Percentiles rank a stretch among this genome's conserved stretches.
phyloP scores from a whole-genome alignment of 2,888 invertebrate species.

The Bedellia somnulentella region DNA sequence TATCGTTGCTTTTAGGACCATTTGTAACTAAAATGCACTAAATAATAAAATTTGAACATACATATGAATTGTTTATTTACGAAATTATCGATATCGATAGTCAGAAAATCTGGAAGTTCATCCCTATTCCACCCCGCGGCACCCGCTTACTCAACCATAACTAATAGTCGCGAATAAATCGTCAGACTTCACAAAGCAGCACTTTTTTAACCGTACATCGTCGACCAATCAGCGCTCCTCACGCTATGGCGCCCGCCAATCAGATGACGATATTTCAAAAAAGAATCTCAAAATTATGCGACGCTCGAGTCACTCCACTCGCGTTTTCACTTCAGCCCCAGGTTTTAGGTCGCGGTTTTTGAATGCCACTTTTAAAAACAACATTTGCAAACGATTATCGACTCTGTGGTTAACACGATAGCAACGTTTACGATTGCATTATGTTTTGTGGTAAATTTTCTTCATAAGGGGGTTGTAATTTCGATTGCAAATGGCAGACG shows the following conservation, averaged over 20 bases:
- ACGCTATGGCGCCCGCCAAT: slow-evolving; percentile 33
- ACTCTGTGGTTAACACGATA: slow-evolving; percentile 16
- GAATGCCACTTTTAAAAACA: slow-evolving; percentile 10
- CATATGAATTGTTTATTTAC: too few species aligned
- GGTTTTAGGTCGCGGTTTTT: slow-evolving; percentile 36
- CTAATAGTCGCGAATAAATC: slow-evolving; percentile 56
- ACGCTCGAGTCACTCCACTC: slow-evolving; percentile 31
- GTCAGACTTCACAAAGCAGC: slow-evolving; percentile 42
- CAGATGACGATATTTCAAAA: slow-evolving; percentile 24
- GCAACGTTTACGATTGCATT: slow-evolving; percentile 11
- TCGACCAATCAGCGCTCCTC: slow-evolving; percentile 33
- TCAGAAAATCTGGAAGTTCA: too few species aligned
- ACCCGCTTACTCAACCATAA: slow-evolving; percentile 43
- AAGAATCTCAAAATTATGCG: slow-evolving; percentile 48
- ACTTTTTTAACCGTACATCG: slow-evolving; percentile 26
- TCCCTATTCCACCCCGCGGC: slow-evolving; percentile 21
- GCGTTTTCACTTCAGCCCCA: slow-evolving; percentile 32
- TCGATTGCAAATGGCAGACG: slow-evolving; percentile 56
- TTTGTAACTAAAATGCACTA: too few species aligned
- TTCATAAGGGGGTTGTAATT: slow-evolving; percentile 23
- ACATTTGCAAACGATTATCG: slow-evolving; percentile 15
- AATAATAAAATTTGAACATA: too few species aligned
- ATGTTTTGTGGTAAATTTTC: slow-evolving; percentile 3
- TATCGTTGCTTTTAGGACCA: too few species aligned
- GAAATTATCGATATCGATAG: too few species aligned